Evolutionary conservation across 1,140 invertebrate species (phyloP).

Genomic region (Euwallacea fornicatus): DNA sequence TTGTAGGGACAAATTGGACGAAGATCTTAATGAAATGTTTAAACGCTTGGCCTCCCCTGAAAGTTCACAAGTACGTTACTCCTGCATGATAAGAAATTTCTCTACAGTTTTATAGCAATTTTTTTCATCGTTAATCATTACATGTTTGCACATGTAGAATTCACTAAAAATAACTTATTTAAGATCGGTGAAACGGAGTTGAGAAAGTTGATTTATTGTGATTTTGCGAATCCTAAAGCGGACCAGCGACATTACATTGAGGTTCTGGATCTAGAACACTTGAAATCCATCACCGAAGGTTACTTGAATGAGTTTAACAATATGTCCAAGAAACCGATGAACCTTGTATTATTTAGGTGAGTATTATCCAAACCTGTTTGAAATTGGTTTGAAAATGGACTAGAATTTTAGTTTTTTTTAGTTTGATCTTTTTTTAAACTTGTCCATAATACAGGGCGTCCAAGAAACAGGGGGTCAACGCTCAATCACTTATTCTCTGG

Average conservation of each 20-base stretch:
- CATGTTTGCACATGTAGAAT: too few species aligned
- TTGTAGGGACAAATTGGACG: constrained; percentile 58
- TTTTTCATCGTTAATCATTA: too few species aligned
- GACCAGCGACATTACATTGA: constrained; percentile 88
- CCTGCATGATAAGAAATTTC: neutral
- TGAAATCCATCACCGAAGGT: constrained; percentile 84
- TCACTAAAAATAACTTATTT: neutral
- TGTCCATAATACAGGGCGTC: too few species aligned
- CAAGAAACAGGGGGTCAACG: too few species aligned
- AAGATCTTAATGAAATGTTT: constrained; percentile 56
- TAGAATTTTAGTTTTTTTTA: neutral
- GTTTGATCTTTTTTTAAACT: too few species aligned
- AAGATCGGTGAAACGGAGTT: constrained; percentile 78
- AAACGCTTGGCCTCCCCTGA: constrained; percentile 49
- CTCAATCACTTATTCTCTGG: too few species aligned
- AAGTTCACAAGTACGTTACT: constrained; percentile 43
- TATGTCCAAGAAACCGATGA: constrained; percentile 97
- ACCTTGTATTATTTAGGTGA: constrained; percentile 89
- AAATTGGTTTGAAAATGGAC: neutral
- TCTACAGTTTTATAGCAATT: neutral
- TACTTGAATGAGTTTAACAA: constrained; percentile 93
- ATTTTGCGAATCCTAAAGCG: constrained; percentile 92
- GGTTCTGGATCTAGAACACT: constrained; percentile 78
- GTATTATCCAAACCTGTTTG: neutral
- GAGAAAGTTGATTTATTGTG: constrained; percentile 89